Conservation (phyloP, 2,113 vertebrate species). For the Caranx ignobilis region DNA sequence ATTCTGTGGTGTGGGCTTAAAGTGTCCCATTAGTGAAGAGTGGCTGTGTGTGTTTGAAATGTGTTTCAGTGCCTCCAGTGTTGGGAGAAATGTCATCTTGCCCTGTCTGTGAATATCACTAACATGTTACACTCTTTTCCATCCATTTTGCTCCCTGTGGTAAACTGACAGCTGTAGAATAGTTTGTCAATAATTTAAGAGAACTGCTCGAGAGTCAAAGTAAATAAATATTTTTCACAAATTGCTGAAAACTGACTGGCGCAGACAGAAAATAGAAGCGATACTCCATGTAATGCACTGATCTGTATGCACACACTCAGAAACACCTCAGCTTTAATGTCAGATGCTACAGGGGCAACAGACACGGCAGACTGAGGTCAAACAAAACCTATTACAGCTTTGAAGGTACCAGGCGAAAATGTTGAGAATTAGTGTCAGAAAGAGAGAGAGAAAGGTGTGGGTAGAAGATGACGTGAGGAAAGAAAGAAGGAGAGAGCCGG, state of each 20-base stretch:
- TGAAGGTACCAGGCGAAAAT: constrained; percentile 12
- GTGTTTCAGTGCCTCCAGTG: constrained; percentile 57
- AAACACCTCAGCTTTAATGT: neutral
- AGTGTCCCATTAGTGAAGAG: constrained; percentile 70
- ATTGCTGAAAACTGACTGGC: neutral
- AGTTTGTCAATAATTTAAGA: no score
- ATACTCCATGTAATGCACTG: neutral
- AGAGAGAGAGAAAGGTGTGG: neutral
- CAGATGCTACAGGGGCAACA: neutral
- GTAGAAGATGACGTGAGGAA: neutral
- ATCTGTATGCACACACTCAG: constrained; percentile 6
- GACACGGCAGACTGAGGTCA: neutral
- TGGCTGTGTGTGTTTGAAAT: constrained; percentile 46
- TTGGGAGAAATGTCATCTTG: constrained; percentile 70
- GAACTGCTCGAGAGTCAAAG: neutral
- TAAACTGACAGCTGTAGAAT: constrained; percentile 38
- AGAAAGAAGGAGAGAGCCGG: neutral
- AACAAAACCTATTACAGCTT: constrained; percentile 27
- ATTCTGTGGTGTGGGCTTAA: constrained; percentile 55
- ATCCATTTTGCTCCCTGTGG: constrained; percentile 6
- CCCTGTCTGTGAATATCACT: constrained; percentile 49
- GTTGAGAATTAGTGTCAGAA: constrained; percentile 9
- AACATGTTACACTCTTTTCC: constrained; percentile 29
- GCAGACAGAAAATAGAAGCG: neutral
- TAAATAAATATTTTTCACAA: neutral